Conservation (phyloP, 2,888 invertebrate genomes). For the Ophion costatus region DNA sequence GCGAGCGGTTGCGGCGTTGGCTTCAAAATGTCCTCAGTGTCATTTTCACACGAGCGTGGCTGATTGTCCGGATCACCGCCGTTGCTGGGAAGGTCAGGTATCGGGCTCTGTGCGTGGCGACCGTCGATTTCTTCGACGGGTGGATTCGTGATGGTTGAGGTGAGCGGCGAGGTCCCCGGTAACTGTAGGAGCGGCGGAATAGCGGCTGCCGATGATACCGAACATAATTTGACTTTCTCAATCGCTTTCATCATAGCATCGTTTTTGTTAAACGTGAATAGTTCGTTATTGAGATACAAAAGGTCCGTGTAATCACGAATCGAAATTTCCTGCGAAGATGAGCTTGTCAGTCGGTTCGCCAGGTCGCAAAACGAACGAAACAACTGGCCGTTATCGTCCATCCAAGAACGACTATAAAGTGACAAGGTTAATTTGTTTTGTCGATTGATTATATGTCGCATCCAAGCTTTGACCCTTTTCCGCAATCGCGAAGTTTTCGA, state of each 20-base stretch:
- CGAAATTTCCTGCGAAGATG: neutral
- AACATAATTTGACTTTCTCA: neutral
- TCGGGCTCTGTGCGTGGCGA: no score
- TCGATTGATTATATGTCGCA: no score
- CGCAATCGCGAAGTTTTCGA: neutral
- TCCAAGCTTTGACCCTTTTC: no score
- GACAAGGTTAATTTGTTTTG: no score
- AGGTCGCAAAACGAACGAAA: neutral
- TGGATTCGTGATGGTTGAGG: no score
- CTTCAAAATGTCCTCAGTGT: neutral
- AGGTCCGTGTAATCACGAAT: conserved; percentile 24
- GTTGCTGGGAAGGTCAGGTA: no score
- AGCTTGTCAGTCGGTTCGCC: neutral
- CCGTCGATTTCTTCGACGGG: neutral
- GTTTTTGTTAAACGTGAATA: conserved; percentile 52
- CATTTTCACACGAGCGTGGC: no score
- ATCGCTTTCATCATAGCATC: conserved; percentile 17
- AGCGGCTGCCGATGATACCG: neutral
- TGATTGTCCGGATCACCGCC: no score
- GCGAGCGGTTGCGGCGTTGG: neutral
- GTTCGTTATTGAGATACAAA: conserved; percentile 56
- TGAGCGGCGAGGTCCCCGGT: neutral
- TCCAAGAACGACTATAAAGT: neutral
- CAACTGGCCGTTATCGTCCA: neutral
- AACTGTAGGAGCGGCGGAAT: neutral